phyloP scores from a whole-genome alignment of 23 tunicate genomes.

The Clavelina lepadiformis region DNA sequence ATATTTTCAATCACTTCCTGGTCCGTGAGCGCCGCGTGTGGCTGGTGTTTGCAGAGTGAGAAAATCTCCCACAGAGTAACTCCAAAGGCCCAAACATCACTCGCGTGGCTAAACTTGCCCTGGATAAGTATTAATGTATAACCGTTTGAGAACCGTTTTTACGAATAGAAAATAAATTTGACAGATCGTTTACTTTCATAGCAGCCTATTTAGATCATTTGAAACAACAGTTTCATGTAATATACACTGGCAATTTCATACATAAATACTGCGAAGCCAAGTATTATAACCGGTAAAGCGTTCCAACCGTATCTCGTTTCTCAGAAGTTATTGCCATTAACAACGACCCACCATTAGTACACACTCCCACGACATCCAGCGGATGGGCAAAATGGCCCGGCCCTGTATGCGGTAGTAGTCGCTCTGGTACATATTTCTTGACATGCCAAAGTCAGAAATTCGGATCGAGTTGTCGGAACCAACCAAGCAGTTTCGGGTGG shows the following conservation, averaged over 20 bases:
- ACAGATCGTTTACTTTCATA: neutral
- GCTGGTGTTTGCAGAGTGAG: conserved; percentile 66
- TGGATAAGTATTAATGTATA: too few relatives aligned
- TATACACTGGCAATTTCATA: too few relatives aligned
- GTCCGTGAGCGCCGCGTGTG: conserved; percentile 37
- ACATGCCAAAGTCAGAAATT: conserved; percentile 95
- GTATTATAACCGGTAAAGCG: too few relatives aligned
- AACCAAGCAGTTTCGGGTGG: conserved; percentile 87
- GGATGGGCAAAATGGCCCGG: conserved; percentile 74
- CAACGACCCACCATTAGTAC: conserved; percentile 39
- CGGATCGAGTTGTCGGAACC: conserved; percentile 52
- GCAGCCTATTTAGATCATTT: too few relatives aligned
- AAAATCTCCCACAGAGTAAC: conserved; percentile 94
- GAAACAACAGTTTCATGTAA: too few relatives aligned
- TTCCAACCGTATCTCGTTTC: neutral
- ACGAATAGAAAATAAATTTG: neutral
- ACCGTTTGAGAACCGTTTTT: too few relatives aligned
- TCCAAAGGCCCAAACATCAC: conserved; percentile 93
- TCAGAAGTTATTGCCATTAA: neutral
- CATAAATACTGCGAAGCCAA: too few relatives aligned
- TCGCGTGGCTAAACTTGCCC: conserved; percentile 92
- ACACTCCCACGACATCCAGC: conserved; percentile 97
- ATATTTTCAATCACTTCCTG: conserved; percentile 77
- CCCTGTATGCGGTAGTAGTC: conserved; percentile 92
- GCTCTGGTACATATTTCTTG: conserved; percentile 87